Evolutionary conservation across 2,888 invertebrate genomes (phyloP), one percentile per base, ranked within the genome.

Genomic region (Apeira syringaria): DNA sequence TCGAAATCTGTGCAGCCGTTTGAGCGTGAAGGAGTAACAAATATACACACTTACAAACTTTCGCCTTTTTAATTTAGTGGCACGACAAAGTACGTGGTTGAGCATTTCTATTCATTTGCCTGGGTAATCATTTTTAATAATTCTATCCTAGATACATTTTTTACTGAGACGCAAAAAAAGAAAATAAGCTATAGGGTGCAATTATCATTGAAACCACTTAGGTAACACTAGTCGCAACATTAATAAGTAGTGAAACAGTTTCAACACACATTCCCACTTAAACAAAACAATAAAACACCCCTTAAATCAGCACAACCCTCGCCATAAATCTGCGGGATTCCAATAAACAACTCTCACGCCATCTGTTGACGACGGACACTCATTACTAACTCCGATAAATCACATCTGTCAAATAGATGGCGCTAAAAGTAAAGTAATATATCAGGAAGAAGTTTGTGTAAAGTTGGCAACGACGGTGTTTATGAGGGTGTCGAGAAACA

Each of bases 361-460:
- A 60, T 55, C 60, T 88, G 88, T 73, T 52, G 70, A 47, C 68
- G 73, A 73, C 76, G 63, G 61, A 63, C 61, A 65, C 72, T 82
- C 73, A 81, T 84, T 80, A 81, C 75, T 66, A 53, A 51, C 11
- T 12, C 51, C 62, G 7, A 80, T 86, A 86, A 87, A 87, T 88
- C 88, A 84, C 54, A 53, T 50, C 50, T 68, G 61, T 69, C 74
- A 69, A 66, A 71, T 68, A 85, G 87, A 82, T 80, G 85, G 83
- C 80, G 82, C 64, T 67, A 49, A 33, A 78, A 83, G 73, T 85
- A 80, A 43, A 31, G 59, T 61, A 64, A 81, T 85, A 69, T 81
- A 74, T 83, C 76, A 73, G 40, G 25, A 69, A 70, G 58, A 10
- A 28, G 8, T 59, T 58, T 42, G 55, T 58, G 62, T 72, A 81